Conservation (phyloP, 2,797 vertebrate genomes). For the Hippoglossus hippoglossus region DNA sequence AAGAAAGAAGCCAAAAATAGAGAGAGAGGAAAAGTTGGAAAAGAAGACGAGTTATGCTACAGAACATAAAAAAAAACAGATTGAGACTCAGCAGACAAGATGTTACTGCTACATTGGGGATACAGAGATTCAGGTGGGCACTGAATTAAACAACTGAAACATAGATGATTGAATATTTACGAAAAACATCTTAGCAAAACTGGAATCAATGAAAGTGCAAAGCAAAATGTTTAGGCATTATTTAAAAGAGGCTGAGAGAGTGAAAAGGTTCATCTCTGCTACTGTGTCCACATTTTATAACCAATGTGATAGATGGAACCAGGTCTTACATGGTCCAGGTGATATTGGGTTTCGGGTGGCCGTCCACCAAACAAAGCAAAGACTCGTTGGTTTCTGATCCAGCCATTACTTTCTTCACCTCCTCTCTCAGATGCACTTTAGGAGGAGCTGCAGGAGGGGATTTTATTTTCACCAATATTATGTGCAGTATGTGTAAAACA, state of each 20-base stretch:
- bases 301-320: neutral
- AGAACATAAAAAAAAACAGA: slow-evolving; percentile 12
- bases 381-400: slow-evolving; percentile 77
- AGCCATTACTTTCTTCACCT: slow-evolving; percentile 69
- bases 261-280: neutral
- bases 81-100: neutral
- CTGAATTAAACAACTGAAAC: no score
- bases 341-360: slow-evolving; percentile 79
- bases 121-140: no score
- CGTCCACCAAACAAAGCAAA: slow-evolving; percentile 79
- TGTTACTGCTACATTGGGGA: no score
- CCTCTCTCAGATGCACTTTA: slow-evolving; percentile 55
- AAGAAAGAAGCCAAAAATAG: neutral
- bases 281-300: neutral
- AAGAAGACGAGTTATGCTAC: neutral
- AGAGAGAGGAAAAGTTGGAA: slow-evolving; percentile 8
- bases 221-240: neutral
- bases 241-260: neutral
- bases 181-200: neutral
- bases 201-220: no score
- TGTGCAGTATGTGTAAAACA: neutral
- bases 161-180: no score
- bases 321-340: slow-evolving; percentile 79
- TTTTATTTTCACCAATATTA: neutral
- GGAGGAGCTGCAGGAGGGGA: slow-evolving; percentile 74